Percentiles rank a stretch among this genome's conserved stretches.
These are phyloP conservation scores for Poeciliopsis retropinna DNA, from an alignment of 2,113 vertebrate species.

Conservation along the genomic window DNA sequence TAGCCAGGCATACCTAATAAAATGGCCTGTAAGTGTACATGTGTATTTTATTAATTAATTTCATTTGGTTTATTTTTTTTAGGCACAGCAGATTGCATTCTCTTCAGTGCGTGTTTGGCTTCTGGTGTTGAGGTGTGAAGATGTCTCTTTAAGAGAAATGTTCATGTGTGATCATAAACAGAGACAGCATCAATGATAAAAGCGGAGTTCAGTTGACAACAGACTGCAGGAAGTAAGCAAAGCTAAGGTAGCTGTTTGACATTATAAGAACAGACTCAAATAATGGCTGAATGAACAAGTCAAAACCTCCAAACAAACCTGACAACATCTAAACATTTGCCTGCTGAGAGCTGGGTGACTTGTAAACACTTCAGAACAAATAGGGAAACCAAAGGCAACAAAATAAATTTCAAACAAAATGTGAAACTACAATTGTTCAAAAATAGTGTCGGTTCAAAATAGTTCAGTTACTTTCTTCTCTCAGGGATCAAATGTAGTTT, in stretches of 20 bases:
- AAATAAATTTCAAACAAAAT: neutral
- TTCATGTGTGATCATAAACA: neutral
- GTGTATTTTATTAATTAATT: no score
- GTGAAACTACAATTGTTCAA: neutral
- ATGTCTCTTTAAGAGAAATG: neutral
- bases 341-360: neutral
- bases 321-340: conserved; percentile 4
- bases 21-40: no score
- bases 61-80: no score
- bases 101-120: neutral
- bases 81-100: neutral
- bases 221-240: conserved; percentile 25
- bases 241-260: conserved; percentile 8
- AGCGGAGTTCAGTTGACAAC: conserved; percentile 3
- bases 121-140: neutral
- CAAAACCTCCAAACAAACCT: neutral
- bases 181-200: conserved; percentile 2
- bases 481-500: conserved; percentile 14
- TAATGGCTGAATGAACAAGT: conserved; percentile 18
- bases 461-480: neutral
- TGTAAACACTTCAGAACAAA: conserved; percentile 31
- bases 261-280: neutral
- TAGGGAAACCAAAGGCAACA: neutral
- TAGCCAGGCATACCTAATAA: no score
- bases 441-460: neutral